Percentiles rank a stretch among this genome's conserved stretches.
Conservation (phyloP, 2,888 invertebrate species). For the Vannuccia rotundouncinata region DNA sequence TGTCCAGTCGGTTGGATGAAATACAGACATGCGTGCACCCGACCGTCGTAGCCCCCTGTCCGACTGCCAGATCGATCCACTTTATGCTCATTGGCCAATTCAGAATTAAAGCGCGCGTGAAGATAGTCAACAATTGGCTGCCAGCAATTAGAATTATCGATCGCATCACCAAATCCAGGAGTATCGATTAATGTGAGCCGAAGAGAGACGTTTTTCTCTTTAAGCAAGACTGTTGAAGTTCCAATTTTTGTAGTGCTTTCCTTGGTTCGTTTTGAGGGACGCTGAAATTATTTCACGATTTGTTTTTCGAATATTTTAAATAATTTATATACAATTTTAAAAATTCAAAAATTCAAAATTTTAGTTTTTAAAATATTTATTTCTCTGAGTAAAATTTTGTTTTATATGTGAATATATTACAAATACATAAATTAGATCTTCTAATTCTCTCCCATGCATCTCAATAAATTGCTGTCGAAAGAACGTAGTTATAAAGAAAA, state of each 20-base stretch:
- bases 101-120: slow-evolving; percentile 85
- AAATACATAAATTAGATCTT: no score
- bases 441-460: no score
- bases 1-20: slow-evolving; percentile 34
- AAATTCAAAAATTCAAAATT: no score
- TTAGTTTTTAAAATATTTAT: no score
- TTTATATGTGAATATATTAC: no score
- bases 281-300: no score
- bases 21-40: slow-evolving; percentile 1
- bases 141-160: slow-evolving; percentile 99
- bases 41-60: background rate
- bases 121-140: slow-evolving; percentile 93
- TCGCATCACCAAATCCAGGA: slow-evolving; percentile 96
- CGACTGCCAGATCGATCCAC: background rate
- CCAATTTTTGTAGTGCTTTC: slow-evolving; percentile 90
- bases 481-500: no score
- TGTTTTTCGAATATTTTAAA: no score
- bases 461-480: no score
- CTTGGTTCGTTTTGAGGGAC: slow-evolving; percentile 85
- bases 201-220: slow-evolving; percentile 94
- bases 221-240: slow-evolving; percentile 82
- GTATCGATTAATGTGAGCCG: slow-evolving; percentile 94
- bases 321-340: no score
- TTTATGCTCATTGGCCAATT: background rate
- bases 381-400: no score